These are phyloP conservation scores for Hirundichthys speculiger DNA, from an alignment of 2,113 vertebrate genomes.

Conservation along the genomic window DNA sequence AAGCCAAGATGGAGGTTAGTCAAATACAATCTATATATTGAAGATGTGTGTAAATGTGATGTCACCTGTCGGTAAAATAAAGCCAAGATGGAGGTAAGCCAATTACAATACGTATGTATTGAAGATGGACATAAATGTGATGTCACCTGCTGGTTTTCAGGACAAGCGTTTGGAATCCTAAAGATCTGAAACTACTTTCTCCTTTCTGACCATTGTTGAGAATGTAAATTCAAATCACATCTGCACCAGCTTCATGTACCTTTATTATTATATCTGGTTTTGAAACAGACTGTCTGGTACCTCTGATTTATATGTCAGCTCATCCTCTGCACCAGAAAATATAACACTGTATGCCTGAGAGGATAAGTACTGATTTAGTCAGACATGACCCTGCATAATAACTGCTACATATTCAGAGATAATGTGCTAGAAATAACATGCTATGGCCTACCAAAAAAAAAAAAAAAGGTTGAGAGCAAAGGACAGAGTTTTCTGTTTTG, in stretches of 20 bases:
- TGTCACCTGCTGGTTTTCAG: background rate
- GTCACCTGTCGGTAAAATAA: too few relatives aligned
- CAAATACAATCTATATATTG: too few relatives aligned
- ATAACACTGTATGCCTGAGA: background rate
- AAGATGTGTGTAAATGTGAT: too few relatives aligned
- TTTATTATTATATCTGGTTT: background rate
- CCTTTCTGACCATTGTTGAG: too few relatives aligned
- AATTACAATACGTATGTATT: background rate
- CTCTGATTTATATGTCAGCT: background rate
- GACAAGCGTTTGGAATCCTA: background rate
- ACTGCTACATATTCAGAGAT: background rate
- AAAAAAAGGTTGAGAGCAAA: constrained; percentile 2
- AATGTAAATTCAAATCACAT: too few relatives aligned
- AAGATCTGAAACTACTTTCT: background rate
- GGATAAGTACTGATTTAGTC: background rate
- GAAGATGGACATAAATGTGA: background rate
- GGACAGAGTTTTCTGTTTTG: background rate
- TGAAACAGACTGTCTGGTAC: background rate
- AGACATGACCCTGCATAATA: background rate
- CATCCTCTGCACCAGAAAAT: background rate
- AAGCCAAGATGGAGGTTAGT: too few relatives aligned
- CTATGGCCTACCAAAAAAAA: background rate
- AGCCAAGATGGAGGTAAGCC: too few relatives aligned
- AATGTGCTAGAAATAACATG: background rate
- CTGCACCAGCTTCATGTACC: too few relatives aligned